These are phyloP conservation scores for Poeciliopsis occidentalis DNA, from an alignment of 2,113 vertebrate genomes.

Conservation along the genomic window DNA sequence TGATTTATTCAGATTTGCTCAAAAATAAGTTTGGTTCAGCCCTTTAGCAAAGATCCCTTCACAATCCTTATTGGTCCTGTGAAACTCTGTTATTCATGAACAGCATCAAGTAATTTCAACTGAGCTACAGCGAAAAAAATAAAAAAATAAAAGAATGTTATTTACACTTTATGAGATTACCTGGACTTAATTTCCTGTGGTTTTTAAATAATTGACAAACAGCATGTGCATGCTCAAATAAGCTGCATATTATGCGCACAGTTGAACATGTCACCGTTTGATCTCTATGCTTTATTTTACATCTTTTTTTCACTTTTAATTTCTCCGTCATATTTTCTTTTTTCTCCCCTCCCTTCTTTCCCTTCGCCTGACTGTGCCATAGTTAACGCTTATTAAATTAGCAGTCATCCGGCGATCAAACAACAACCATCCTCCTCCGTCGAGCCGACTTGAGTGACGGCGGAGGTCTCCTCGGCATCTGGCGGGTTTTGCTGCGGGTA, in stretches of 20 bases:
- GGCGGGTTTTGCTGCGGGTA: slow-evolving; percentile 43
- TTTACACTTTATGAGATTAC: slow-evolving; percentile 77
- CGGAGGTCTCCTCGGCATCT: slow-evolving; percentile 65
- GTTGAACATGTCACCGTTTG: slow-evolving; percentile 77
- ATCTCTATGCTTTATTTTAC: slow-evolving; percentile 55
- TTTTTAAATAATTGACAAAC: slow-evolving; percentile 77
- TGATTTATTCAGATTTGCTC: no score
- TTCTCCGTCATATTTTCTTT: slow-evolving; percentile 48
- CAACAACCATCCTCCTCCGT: slow-evolving; percentile 60
- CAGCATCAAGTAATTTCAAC: slow-evolving; percentile 66
- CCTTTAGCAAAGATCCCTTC: not conserved
- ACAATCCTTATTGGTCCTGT: slow-evolving; percentile 26
- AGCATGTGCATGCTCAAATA: slow-evolving; percentile 73
- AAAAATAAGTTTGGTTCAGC: no score
- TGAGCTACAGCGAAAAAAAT: slow-evolving; percentile 61
- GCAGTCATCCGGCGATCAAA: slow-evolving; percentile 70
- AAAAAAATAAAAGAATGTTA: slow-evolving; percentile 54
- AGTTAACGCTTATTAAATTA: slow-evolving; percentile 77
- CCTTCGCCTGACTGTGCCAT: slow-evolving; percentile 51
- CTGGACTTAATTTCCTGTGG: slow-evolving; percentile 75
- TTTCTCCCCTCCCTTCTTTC: slow-evolving; percentile 10
- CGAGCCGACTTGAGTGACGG: slow-evolving; percentile 50
- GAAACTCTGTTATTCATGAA: slow-evolving; percentile 67
- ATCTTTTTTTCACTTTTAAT: slow-evolving; percentile 51
- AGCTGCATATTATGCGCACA: slow-evolving; percentile 75